Conservation (phyloP, 2,888 invertebrate genomes). For the Hedya salicella region DNA sequence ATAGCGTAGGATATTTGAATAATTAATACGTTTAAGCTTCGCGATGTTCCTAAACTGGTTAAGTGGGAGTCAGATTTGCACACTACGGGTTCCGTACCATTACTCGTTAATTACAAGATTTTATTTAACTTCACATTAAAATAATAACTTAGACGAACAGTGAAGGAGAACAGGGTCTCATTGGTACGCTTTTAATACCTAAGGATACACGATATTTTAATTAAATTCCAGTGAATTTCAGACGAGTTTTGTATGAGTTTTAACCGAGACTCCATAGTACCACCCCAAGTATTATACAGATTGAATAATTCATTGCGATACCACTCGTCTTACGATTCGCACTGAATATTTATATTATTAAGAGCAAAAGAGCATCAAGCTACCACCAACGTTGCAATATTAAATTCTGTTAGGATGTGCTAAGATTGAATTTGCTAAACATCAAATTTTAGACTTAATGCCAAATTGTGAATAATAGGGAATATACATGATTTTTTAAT, state of each 20-base stretch:
- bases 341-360: conserved; percentile 24
- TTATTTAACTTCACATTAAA: no score
- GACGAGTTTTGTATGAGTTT: neutral
- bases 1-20: conserved; percentile 3
- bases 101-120: no score
- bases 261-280: neutral
- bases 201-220: no score
- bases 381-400: neutral
- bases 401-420: neutral
- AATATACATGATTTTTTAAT: no score
- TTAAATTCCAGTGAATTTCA: neutral
- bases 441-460: neutral
- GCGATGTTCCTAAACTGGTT: neutral
- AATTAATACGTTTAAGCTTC: conserved; percentile 8
- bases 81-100: no score
- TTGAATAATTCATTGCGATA: conserved; percentile 28
- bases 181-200: no score
- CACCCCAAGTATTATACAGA: conserved; percentile 23
- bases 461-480: neutral
- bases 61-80: no score
- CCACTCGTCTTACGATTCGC: conserved; percentile 19
- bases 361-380: conserved; percentile 21
- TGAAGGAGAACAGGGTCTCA: no score
- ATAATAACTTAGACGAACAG: no score
- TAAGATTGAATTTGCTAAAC: neutral